Percentiles rank a stretch among this genome's conserved stretches.
phyloP scores from a whole-genome alignment of 2,113 vertebrate species.

The Elephas maximus region DNA sequence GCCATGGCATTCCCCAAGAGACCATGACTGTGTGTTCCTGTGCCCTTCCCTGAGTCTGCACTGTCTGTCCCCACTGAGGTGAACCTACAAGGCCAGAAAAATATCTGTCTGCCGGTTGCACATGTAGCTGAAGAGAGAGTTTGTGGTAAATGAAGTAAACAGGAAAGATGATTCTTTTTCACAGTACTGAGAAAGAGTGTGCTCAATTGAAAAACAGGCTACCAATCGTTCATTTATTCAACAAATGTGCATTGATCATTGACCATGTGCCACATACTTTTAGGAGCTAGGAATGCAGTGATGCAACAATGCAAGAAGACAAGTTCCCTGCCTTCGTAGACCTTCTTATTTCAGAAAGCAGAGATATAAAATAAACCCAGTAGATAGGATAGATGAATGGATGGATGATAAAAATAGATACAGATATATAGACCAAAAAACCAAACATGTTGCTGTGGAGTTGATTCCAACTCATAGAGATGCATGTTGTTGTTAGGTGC shows the following conservation, averaged over 20 bases:
- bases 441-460: no score
- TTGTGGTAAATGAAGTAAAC: accelerated
- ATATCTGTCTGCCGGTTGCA: accelerated
- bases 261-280: accelerated
- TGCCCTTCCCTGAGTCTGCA: no score
- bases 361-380: neutral
- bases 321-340: accelerated
- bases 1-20: no score
- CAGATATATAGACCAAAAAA: no score
- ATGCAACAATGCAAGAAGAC: neutral
- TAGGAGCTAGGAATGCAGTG: accelerated
- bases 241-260: accelerated
- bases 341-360: no score
- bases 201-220: accelerated
- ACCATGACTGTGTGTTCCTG: no score
- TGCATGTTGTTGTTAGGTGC: no score
- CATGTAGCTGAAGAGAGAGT: accelerated
- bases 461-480: no score
- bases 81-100: accelerated
- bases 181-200: accelerated
- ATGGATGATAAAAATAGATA: neutral
- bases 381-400: neutral
- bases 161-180: accelerated
- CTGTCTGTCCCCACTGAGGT: neutral
- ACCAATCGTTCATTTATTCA: accelerated